These are phyloP conservation scores for Dicaeum eximium DNA, from an alignment of 2,113 vertebrate genomes.

Conservation along the genomic window DNA sequence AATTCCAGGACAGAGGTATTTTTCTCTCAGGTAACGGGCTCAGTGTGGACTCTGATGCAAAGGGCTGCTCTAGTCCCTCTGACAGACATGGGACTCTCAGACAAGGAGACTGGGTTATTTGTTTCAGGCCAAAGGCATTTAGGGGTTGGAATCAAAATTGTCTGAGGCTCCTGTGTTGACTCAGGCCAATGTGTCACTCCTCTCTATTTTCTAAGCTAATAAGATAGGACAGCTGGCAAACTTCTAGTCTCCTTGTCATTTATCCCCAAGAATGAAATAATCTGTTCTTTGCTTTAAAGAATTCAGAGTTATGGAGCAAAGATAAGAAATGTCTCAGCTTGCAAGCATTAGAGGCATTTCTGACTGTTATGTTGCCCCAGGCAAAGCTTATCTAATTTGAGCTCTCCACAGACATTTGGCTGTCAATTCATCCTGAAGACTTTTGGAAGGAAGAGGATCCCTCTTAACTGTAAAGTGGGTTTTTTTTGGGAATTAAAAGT, in stretches of 20 bases:
- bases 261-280: conserved; percentile 13
- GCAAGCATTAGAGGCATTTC: conserved; percentile 32
- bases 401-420: conserved; percentile 41
- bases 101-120: not conserved
- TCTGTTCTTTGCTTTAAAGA: conserved; percentile 38
- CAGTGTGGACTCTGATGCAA: not conserved
- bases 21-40: not conserved
- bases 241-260: not conserved
- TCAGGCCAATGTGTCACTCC: not conserved
- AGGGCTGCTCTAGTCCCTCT: not conserved
- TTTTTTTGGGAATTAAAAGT: not conserved
- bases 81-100: not conserved
- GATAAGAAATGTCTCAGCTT: conserved; percentile 48
- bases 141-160: not conserved
- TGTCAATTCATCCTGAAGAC: conserved; percentile 8
- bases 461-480: not conserved
- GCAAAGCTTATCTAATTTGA: conserved; percentile 42
- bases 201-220: not conserved
- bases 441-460: conserved; percentile 29
- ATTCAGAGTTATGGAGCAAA: conserved; percentile 1
- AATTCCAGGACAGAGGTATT: not conserved
- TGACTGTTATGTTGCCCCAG: conserved; percentile 8
- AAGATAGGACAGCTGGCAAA: conserved; percentile 27
- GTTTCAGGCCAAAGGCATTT: not conserved
- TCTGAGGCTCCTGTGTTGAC: not conserved